Conservation (phyloP, 2,888 invertebrate genomes). For the Pammene aurita region DNA sequence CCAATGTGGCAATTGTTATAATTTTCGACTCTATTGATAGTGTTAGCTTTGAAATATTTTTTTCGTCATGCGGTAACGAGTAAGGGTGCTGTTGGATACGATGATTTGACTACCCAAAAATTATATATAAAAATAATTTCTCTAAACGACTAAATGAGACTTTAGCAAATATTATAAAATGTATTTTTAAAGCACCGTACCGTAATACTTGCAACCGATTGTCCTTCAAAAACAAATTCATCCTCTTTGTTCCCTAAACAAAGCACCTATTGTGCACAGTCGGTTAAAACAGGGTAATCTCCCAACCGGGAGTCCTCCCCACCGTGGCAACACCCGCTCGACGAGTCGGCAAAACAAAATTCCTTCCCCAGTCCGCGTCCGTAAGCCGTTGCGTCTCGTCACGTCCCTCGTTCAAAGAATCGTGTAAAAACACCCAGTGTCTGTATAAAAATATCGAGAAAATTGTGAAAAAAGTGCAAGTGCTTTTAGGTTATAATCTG, state of each 20-base stretch:
- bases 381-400: constrained; percentile 37
- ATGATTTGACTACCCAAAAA: too few relatives aligned
- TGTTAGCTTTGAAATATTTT: too few relatives aligned
- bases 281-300: constrained; percentile 30
- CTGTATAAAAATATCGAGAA: constrained; percentile 25
- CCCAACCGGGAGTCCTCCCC: constrained; percentile 24
- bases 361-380: constrained; percentile 53
- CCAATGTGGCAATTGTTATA: too few relatives aligned
- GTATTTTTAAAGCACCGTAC: too few relatives aligned
- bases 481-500: constrained; percentile 33
- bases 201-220: too few relatives aligned
- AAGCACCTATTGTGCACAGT: not conserved
- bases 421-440: constrained; percentile 30
- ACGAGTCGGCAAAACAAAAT: constrained; percentile 53
- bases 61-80: too few relatives aligned
- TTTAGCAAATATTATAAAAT: too few relatives aligned
- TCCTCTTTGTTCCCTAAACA: not conserved
- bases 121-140: too few relatives aligned
- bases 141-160: too few relatives aligned
- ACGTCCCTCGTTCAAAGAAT: constrained; percentile 10
- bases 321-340: constrained; percentile 46
- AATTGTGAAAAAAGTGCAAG: constrained; percentile 35
- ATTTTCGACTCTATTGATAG: too few relatives aligned
- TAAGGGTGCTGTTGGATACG: too few relatives aligned
- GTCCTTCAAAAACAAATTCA: not conserved